Evolutionary conservation across 2,797 vertebrate genomes (phyloP).

Genomic region (Channa striata): DNA sequence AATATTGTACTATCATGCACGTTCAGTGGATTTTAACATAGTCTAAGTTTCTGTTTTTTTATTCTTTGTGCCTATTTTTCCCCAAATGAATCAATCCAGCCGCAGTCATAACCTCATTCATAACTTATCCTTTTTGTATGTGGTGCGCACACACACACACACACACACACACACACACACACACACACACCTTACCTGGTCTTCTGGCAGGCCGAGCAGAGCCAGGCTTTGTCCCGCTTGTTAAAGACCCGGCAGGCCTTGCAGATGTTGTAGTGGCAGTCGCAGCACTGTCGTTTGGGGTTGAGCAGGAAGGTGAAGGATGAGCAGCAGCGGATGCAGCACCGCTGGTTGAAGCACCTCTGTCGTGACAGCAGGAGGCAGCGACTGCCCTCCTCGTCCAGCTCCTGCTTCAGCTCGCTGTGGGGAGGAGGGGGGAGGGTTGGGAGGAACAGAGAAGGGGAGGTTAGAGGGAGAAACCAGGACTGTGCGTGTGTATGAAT

Average conservation of each 20-base stretch:
- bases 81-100: slow-evolving; percentile 43
- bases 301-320: slow-evolving; percentile 95
- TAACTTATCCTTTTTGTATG: slow-evolving; percentile 24
- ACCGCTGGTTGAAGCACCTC: slow-evolving; percentile 91
- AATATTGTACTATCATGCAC: no score
- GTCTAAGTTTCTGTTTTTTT: no score
- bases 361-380: slow-evolving; percentile 92
- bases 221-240: slow-evolving; percentile 89
- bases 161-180: not conserved
- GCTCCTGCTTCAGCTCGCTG: slow-evolving; percentile 94
- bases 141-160: not conserved
- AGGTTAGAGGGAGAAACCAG: slow-evolving; percentile 19
- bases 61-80: slow-evolving; percentile 24
- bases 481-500: not conserved
- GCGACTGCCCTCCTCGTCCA: slow-evolving; percentile 93
- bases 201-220: slow-evolving; percentile 93
- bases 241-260: slow-evolving; percentile 91
- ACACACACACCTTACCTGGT: slow-evolving; percentile 85
- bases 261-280: slow-evolving; percentile 93
- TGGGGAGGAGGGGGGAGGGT: slow-evolving; percentile 20
- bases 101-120: slow-evolving; percentile 32
- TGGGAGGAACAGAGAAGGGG: not conserved
- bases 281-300: slow-evolving; percentile 87
- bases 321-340: slow-evolving; percentile 95
- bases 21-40: no score